These are phyloP conservation scores for Galago senegalensis DNA, from an alignment of 2,797 vertebrate species.

Conservation along the genomic window DNA sequence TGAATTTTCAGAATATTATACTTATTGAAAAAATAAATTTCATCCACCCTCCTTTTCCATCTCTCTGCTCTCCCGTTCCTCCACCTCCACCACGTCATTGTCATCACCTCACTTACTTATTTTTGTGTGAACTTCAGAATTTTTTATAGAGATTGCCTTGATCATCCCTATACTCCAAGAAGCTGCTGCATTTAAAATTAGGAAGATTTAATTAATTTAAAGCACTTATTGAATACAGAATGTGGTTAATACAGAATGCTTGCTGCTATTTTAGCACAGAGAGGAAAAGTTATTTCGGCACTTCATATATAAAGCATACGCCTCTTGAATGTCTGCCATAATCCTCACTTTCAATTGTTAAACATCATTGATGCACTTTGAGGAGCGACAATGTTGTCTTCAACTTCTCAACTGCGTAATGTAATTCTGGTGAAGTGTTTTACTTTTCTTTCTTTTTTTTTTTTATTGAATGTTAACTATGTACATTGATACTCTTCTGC, in stretches of 20 bases:
- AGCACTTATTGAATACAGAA: not conserved
- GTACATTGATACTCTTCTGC: not conserved
- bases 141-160: not conserved
- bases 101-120: too few species aligned
- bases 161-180: not conserved
- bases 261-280: not conserved
- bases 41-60: too few species aligned
- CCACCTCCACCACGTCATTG: too few species aligned
- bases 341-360: conserved; percentile 30
- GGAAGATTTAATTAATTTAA: not conserved
- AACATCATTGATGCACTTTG: not conserved
- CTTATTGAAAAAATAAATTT: not conserved
- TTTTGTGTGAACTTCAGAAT: not conserved
- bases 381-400: conserved; percentile 42
- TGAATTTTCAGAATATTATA: not conserved
- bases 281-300: not conserved
- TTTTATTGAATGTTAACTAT: too few species aligned
- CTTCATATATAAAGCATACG: not conserved
- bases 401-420: conserved; percentile 9
- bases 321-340: not conserved
- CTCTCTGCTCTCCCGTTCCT: too few species aligned
- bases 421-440: conserved; percentile 2
- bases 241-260: not conserved
- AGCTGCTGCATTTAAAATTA: not conserved
- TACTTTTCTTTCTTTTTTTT: not conserved